Evolutionary conservation across 2,888 invertebrate genomes (phyloP).

Genomic region (Drosophila colorata): DNA sequence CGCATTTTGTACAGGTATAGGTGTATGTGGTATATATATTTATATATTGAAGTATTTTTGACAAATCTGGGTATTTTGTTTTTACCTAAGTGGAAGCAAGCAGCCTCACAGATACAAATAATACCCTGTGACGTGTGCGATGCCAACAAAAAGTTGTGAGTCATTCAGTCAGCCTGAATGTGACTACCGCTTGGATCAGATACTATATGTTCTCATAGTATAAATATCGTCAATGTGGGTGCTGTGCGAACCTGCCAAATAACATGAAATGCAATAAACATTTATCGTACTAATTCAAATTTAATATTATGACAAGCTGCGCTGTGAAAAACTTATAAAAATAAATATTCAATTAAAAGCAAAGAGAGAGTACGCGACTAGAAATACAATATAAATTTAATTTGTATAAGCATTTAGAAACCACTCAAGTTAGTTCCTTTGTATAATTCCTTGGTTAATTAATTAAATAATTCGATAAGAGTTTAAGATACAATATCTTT

Average conservation of each 20-base stretch:
- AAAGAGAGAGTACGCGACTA: neutral
- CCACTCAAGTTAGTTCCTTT: no score
- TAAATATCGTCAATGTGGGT: conserved; percentile 36
- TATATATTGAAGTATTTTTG: conserved; percentile 40
- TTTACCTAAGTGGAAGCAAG: conserved; percentile 3
- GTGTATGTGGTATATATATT: conserved; percentile 31
- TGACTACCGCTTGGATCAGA: conserved; percentile 25
- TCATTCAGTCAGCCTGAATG: conserved; percentile 28
- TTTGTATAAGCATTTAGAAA: no score
- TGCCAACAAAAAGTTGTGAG: conserved; percentile 39
- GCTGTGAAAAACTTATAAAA: conserved; percentile 2
- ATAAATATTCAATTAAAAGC: neutral
- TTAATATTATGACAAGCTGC: conserved; percentile 19
- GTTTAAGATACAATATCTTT: no score
- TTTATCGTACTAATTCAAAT: conserved; percentile 34
- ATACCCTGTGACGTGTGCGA: conserved; percentile 61
- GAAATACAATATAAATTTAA: neutral
- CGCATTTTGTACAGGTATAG: neutral
- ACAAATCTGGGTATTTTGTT: conserved; percentile 52
- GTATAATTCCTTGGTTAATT: no score
- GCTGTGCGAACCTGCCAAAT: conserved; percentile 43
- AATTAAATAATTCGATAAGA: no score
- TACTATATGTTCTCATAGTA: conserved; percentile 8
- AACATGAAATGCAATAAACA: conserved; percentile 45
- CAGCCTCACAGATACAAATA: conserved; percentile 6